Evolutionary conservation across 1,140 invertebrate species (phyloP).

Genomic region (Drosophila murphyi): DNA sequence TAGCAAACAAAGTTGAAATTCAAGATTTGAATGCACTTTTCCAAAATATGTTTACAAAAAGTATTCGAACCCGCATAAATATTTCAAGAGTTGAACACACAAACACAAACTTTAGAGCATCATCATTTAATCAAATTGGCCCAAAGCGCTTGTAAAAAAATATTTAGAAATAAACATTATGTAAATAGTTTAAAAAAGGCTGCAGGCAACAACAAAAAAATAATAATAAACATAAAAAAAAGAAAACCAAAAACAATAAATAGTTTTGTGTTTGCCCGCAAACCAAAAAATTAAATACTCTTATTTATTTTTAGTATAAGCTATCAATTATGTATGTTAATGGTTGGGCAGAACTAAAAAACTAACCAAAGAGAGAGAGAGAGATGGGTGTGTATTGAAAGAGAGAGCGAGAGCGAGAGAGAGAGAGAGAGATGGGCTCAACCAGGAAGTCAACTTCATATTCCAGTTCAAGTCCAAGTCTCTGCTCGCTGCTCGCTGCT

Average conservation of each 20-base stretch:
- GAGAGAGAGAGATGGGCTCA: constrained; percentile 13
- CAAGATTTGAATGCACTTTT: not conserved
- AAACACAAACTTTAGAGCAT: not conserved
- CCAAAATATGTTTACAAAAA: not conserved
- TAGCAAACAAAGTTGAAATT: no score
- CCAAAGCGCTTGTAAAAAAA: constrained; percentile 21
- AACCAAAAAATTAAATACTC: constrained; percentile 21
- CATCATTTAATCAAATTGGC: constrained; percentile 14
- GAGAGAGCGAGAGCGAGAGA: not conserved
- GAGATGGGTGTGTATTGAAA: not conserved
- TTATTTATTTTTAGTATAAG: constrained; percentile 22
- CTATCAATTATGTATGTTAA: constrained; percentile 71
- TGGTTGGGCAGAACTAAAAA: constrained; percentile 34
- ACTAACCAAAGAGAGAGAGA: not conserved
- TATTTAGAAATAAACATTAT: constrained; percentile 33
- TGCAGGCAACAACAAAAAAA: constrained; percentile 24
- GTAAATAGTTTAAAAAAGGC: constrained; percentile 39
- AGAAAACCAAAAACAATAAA: constrained; percentile 21
- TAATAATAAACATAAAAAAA: constrained; percentile 32
- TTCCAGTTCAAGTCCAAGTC: constrained; percentile 45
- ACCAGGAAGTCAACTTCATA: constrained; percentile 57
- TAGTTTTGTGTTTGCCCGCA: constrained; percentile 44
- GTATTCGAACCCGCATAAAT: constrained; percentile 25
- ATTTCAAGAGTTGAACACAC: not conserved
- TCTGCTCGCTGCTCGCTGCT: constrained; percentile 14